phyloP scores from a whole-genome alignment of 2,113 vertebrate species.

The Chlamydotis undulata region DNA sequence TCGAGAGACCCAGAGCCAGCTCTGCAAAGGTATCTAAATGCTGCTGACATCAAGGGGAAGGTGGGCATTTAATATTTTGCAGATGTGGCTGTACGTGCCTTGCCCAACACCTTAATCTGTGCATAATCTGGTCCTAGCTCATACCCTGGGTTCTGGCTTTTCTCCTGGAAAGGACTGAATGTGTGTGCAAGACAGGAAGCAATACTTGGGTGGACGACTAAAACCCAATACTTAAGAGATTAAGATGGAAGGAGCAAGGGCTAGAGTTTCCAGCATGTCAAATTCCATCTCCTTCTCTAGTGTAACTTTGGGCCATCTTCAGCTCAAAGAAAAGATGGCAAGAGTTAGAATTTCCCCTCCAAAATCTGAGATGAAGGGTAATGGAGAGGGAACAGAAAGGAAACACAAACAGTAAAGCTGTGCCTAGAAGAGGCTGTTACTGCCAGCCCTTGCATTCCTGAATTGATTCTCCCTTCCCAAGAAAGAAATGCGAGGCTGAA shows the following conservation, averaged over 20 bases:
- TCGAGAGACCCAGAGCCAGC: background rate
- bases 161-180: background rate
- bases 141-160: background rate
- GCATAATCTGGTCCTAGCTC: background rate
- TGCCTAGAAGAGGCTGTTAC: background rate
- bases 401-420: background rate
- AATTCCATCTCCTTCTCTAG: background rate
- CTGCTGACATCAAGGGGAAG: background rate
- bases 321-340: background rate
- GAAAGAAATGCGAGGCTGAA: background rate
- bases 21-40: background rate
- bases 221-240: constrained; percentile 25
- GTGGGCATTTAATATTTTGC: background rate
- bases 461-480: background rate
- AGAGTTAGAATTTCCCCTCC: background rate
- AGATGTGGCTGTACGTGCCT: background rate
- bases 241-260: constrained; percentile 13
- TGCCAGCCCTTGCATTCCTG: background rate
- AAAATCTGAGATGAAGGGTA: background rate
- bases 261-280: background rate
- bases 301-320: background rate
- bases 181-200: background rate
- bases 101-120: background rate
- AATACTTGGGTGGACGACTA: constrained; percentile 31
- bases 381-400: background rate